Evolutionary conservation across 2,113 vertebrate genomes (phyloP).

Genomic region (Sinocyclocheilus anophthalmus): DNA sequence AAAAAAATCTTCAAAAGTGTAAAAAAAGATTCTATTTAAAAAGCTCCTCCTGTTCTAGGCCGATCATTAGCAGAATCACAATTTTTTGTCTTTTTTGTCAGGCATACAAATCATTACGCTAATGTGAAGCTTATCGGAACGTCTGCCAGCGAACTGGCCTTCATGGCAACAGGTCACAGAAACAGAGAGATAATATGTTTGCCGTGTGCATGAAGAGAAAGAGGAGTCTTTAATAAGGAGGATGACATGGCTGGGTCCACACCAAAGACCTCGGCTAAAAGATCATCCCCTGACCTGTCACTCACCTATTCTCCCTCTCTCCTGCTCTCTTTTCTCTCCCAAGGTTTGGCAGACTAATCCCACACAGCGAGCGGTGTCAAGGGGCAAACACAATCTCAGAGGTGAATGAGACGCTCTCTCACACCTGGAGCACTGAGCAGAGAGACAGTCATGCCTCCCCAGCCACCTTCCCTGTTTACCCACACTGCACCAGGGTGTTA

Average conservation of each 20-base stretch:
- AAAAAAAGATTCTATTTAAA: neutral
- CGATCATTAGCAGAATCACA: neutral
- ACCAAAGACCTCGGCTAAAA: conserved; percentile 46
- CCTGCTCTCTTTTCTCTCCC: conserved; percentile 3
- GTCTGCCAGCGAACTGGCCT: conserved; percentile 7
- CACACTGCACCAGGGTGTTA: conserved; percentile 45
- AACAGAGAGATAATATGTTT: conserved; percentile 9
- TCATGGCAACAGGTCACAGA: conserved; percentile 8
- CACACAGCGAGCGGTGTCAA: conserved; percentile 31
- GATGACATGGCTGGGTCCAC: conserved; percentile 58
- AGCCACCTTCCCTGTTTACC: conserved; percentile 35
- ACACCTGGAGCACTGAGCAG: conserved; percentile 39
- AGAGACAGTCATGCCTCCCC: conserved; percentile 4
- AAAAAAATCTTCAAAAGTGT: neutral
- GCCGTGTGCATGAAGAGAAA: conserved; percentile 21
- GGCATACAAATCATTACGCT: conserved; percentile 48
- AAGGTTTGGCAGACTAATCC: conserved; percentile 41
- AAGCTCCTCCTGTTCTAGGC: neutral
- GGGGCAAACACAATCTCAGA: conserved; percentile 48
- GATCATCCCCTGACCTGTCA: conserved; percentile 57
- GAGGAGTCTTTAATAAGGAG: conserved; percentile 46
- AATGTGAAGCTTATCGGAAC: conserved; percentile 6
- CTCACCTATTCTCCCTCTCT: conserved; percentile 43
- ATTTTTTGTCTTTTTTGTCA: neutral
- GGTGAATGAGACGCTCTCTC: conserved; percentile 37